Base-by-base conservation (phyloP, 2,113 vertebrate species). In the Megaceryle maxima region DNA sequence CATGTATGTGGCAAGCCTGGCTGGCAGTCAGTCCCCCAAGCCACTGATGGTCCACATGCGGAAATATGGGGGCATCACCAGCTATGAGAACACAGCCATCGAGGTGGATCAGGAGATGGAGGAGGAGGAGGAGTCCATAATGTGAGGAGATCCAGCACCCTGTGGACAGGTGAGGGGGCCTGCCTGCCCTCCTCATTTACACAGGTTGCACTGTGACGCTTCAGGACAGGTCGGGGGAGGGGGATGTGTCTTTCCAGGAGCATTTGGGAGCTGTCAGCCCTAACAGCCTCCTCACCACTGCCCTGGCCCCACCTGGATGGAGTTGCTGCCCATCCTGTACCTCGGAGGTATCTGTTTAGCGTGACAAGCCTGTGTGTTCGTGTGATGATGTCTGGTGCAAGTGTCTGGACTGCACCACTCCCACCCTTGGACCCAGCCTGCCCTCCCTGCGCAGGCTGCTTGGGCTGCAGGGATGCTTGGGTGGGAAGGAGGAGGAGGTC, bases 31-130 rank as follows among this genome's bases (percentile, higher is more conserved):
- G 97, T 98, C 98, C 4, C 98, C 98, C 72, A 98, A 97, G 44
- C 98, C 98, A 0, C 94, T 98, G 95, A 98, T 98, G 98, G 98
- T 98, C 19, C 98, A 98, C 88, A 98, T 98, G 98, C 12, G 98
- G 83, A 98, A 98, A 83, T 98, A 98, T 0, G 98, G 98, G 9
- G 98, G 98, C 69, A 97, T 98, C 94, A 98, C 98, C 97, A 98
- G 98, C 98, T 98, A 98, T 1, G 98, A 98, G 97, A 98, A 98
- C 87, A 98, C 97, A 0, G 98, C 98, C 86, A 97, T 98, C 3
- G 97, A 98, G 93, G 97, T 98, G 95, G 98, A 98, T 94, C 96
- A 94, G 4, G 98, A 98, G 95, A 98, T 98, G 2, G 98, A 98
- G 11, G 98, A 98, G 66, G 98, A 98, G 66, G 98, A 98, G 50